Conservation (phyloP, 2,888 invertebrate species). For the Erannis defoliaria region DNA sequence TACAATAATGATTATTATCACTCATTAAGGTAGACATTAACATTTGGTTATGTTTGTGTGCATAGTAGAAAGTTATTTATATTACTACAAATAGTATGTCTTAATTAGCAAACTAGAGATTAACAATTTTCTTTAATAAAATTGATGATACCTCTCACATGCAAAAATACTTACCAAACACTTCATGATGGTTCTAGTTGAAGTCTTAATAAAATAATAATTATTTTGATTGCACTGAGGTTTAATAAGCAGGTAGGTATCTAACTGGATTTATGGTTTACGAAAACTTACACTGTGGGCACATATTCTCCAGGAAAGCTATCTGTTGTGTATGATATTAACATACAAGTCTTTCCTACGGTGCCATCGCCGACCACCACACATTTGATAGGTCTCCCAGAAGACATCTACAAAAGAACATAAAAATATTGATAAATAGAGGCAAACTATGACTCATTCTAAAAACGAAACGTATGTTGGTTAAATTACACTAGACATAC, state of each 20-base stretch:
- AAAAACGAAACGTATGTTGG: constrained; percentile 62
- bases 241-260: background rate
- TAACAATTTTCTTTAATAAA: background rate
- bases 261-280: constrained; percentile 19
- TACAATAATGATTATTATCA: constrained; percentile 63
- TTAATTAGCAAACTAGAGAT: background rate
- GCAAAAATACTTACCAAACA: background rate
- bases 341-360: constrained; percentile 97
- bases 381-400: constrained; percentile 96
- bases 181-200: background rate
- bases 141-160: background rate
- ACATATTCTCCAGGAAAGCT: constrained; percentile 98
- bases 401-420: constrained; percentile 90
- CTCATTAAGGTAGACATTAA: background rate
- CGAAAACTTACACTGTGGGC: constrained; percentile 94
- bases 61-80: background rate
- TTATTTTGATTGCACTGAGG: background rate
- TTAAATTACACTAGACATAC: constrained; percentile 54
- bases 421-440: constrained; percentile 68
- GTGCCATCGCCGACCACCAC: constrained; percentile 97
- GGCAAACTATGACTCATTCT: constrained; percentile 78
- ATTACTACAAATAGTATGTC: background rate
- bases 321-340: constrained; percentile 97
- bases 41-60: background rate
- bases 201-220: background rate